Conservation (phyloP, 1,140 invertebrate genomes). For the Calephelis virginiensis region DNA sequence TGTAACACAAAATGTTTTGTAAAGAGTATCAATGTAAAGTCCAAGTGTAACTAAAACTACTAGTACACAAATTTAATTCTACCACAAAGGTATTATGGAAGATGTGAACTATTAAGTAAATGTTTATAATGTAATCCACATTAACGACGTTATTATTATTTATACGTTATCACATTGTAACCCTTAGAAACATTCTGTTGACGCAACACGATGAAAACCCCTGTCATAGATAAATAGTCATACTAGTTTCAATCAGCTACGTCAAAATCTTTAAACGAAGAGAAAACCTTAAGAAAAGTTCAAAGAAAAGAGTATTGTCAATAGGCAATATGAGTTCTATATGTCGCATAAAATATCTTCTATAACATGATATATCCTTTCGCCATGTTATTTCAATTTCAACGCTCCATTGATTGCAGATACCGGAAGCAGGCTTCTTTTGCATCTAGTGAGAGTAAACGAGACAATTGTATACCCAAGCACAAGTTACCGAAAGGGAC, state of each 20-base stretch:
- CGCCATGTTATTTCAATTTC: slow-evolving; percentile 72
- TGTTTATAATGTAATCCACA: too few relatives aligned
- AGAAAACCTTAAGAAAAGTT: neutral
- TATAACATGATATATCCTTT: slow-evolving; percentile 37
- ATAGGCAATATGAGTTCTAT: neutral
- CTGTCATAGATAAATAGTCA: neutral
- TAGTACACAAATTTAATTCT: too few relatives aligned
- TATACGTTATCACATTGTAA: too few relatives aligned
- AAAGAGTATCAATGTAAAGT: too few relatives aligned
- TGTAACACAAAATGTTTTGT: too few relatives aligned
- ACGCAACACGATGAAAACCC: too few relatives aligned
- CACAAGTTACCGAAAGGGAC: slow-evolving; percentile 36
- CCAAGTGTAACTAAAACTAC: too few relatives aligned
- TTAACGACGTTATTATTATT: too few relatives aligned
- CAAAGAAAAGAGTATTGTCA: neutral
- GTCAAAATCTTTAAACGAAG: neutral
- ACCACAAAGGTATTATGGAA: too few relatives aligned
- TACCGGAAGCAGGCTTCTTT: slow-evolving; percentile 54
- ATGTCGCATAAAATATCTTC: slow-evolving; percentile 3
- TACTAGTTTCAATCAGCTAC: neutral
- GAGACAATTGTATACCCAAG: slow-evolving; percentile 36
- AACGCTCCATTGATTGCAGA: slow-evolving; percentile 75
- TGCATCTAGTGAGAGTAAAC: slow-evolving; percentile 46
- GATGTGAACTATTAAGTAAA: too few relatives aligned
- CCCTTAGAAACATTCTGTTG: too few relatives aligned